Evolutionary conservation across 2,113 vertebrate genomes (phyloP).

Genomic region (Ictidomys tridecemlineatus): DNA sequence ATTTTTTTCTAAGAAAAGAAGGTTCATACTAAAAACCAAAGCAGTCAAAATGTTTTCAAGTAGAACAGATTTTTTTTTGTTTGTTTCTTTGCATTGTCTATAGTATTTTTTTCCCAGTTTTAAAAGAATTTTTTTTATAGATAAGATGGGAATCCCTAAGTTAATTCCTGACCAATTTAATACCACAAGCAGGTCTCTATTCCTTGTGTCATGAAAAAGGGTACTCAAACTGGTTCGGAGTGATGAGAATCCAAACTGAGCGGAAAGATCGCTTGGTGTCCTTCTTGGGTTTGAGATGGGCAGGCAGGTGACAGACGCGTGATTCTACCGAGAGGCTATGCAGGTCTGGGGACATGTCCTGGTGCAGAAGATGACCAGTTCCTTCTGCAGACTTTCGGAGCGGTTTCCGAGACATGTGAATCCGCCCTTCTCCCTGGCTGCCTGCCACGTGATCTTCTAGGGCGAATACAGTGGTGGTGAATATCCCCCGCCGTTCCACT

Average conservation of each 20-base stretch:
- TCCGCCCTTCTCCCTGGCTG: neutral
- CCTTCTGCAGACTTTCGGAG: neutral
- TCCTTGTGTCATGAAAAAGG: neutral
- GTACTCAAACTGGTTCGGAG: neutral
- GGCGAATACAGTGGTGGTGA: neutral
- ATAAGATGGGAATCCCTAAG: neutral
- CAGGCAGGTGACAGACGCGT: too few species aligned
- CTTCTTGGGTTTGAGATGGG: neutral
- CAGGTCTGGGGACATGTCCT: neutral
- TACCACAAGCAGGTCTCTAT: too few species aligned
- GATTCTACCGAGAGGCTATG: accelerated
- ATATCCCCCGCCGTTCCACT: neutral
- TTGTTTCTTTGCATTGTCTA: neutral
- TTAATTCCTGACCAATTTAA: neutral
- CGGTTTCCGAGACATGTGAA: neutral
- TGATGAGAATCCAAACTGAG: neutral
- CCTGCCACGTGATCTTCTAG: neutral
- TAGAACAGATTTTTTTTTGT: neutral
- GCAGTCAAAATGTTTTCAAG: neutral
- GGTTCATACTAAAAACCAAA: neutral
- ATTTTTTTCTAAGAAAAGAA: neutral
- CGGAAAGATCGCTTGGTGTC: too few species aligned
- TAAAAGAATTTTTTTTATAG: neutral
- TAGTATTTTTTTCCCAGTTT: neutral
- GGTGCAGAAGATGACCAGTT: neutral